Conservation (phyloP, 2,797 vertebrate species). For the Gallinago stenura region DNA sequence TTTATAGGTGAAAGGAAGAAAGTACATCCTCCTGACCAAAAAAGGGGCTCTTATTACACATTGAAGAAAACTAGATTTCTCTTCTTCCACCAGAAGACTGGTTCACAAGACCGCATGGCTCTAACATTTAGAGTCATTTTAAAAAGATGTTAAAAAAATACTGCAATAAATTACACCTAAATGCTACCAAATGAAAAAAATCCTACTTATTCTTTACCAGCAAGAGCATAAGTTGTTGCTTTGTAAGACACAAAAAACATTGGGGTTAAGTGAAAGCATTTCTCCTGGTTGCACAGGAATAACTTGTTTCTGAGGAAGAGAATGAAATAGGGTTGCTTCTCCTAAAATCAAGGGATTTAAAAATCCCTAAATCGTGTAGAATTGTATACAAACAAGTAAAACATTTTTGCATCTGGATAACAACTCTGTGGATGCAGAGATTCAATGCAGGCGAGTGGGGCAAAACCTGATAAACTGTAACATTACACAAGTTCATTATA, state of each 20-base stretch:
- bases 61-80: not conserved
- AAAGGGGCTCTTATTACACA: not conserved
- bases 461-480: not conserved
- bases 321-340: not conserved
- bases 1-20: not conserved
- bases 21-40: not conserved
- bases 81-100: not conserved
- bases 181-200: not conserved
- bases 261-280: not conserved
- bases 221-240: not conserved
- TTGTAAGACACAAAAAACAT: not conserved
- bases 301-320: not conserved
- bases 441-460: not conserved
- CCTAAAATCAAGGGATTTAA: not conserved
- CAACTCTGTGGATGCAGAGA: not conserved
- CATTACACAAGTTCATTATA: not conserved
- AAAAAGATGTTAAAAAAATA: not conserved
- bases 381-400: not conserved
- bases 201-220: conserved; percentile 7
- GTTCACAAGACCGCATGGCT: not conserved
- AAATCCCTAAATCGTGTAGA: not conserved
- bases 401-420: not conserved
- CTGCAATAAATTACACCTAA: not conserved
- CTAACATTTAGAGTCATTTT: not conserved
- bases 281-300: not conserved